Evolutionary conservation across 2,888 invertebrate species (phyloP).

Genomic region (Cephus rjabovi): DNA sequence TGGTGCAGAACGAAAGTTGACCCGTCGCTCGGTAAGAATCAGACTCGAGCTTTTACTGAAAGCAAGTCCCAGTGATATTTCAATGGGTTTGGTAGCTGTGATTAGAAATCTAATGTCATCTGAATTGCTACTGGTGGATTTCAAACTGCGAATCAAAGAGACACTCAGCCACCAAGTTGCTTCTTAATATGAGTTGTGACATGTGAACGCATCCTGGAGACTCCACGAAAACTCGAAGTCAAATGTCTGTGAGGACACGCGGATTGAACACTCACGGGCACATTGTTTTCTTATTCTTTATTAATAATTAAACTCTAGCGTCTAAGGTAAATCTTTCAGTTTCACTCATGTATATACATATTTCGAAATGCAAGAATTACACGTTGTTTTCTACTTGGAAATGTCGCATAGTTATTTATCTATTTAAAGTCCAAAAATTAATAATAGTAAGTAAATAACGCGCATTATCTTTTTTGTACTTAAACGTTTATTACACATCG

Average conservation of each 20-base stretch:
- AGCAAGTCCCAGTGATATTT: not conserved
- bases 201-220: not conserved
- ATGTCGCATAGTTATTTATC: not conserved
- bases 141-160: not conserved
- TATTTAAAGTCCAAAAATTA: not conserved
- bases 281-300: not conserved
- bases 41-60: not conserved
- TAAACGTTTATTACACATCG: constrained; percentile 46
- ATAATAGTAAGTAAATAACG: not conserved
- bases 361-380: constrained; percentile 38
- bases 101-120: not conserved
- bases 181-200: not conserved
- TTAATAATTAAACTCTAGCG: constrained; percentile 4
- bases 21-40: not conserved
- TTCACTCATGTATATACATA: constrained; percentile 43
- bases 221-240: not conserved
- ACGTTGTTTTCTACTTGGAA: constrained; percentile 47
- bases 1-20: not conserved
- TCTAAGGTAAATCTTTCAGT: constrained; percentile 14
- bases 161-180: not conserved
- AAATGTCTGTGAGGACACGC: not conserved
- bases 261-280: not conserved
- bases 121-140: not conserved
- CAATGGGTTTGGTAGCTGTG: not conserved
- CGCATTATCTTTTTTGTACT: constrained; percentile 28